phyloP scores from a whole-genome alignment of 2,113 vertebrate genomes.

The Tapirus terrestris region DNA sequence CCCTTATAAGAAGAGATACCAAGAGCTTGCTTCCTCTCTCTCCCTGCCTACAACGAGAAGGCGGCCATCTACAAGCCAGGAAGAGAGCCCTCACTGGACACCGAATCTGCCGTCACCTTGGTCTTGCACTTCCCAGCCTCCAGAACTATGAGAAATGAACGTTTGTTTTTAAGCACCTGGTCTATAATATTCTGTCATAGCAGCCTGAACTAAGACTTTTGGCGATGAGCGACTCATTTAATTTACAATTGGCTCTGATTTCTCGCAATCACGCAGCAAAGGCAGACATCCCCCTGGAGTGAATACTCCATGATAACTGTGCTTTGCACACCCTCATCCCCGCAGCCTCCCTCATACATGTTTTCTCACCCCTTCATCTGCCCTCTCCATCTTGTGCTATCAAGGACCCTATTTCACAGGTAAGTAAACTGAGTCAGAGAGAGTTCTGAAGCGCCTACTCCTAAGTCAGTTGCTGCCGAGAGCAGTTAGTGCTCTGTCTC shows the following conservation, averaged over 20 bases:
- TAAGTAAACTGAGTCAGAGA: neutral
- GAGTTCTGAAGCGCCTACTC: neutral
- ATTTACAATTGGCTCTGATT: neutral
- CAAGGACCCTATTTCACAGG: neutral
- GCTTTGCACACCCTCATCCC: neutral
- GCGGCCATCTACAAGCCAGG: neutral
- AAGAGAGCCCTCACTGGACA: neutral
- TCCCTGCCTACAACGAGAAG: neutral
- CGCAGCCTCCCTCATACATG: rapidly evolving
- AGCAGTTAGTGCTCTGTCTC: neutral
- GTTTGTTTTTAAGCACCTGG: neutral
- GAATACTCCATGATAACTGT: rapidly evolving
- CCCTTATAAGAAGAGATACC: neutral
- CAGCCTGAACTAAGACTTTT: neutral
- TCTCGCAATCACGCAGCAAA: neutral
- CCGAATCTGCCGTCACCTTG: neutral
- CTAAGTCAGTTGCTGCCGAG: neutral
- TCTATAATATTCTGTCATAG: rapidly evolving
- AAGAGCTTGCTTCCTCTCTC: neutral
- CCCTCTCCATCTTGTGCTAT: neutral
- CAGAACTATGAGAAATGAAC: neutral
- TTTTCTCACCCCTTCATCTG: rapidly evolving
- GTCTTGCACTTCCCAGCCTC: neutral
- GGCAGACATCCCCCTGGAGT: neutral
- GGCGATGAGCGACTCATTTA: rapidly evolving